These are phyloP conservation scores for Stenoptilia bipunctidactyla DNA, from an alignment of 2,888 invertebrate genomes.

Conservation along the genomic window DNA sequence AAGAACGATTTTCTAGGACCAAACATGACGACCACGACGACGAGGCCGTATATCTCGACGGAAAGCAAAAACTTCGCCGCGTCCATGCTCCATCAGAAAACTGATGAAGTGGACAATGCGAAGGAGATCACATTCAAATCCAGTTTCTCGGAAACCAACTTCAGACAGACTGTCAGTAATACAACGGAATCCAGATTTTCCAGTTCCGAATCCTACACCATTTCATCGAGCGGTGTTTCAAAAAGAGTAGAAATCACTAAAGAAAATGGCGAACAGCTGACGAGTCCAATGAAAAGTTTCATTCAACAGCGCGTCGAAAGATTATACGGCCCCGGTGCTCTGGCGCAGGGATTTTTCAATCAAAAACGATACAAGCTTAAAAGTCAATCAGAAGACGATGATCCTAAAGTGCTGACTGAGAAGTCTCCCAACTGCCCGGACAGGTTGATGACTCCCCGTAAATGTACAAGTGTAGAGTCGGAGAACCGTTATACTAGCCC, in stretches of 20 bases:
- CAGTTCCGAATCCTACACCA: slow-evolving; percentile 55
- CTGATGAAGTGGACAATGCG: slow-evolving; percentile 52
- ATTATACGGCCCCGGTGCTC: slow-evolving; percentile 87
- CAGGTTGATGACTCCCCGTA: slow-evolving; percentile 33
- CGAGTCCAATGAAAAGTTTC: slow-evolving; percentile 78
- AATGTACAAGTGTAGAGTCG: slow-evolving; percentile 30
- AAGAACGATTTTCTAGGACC: slow-evolving; percentile 63
- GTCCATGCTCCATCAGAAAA: slow-evolving; percentile 51
- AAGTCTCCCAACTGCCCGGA: slow-evolving; percentile 52
- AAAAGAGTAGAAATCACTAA: slow-evolving; percentile 61
- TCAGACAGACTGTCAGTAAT: slow-evolving; percentile 47
- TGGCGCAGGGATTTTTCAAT: slow-evolving; percentile 87
- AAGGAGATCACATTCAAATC: slow-evolving; percentile 58
- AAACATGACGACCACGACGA: slow-evolving; percentile 52
- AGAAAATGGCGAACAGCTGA: slow-evolving; percentile 54
- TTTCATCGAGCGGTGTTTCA: slow-evolving; percentile 57
- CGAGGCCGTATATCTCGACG: slow-evolving; percentile 45
- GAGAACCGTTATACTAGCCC: slow-evolving; percentile 36
- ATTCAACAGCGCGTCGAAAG: slow-evolving; percentile 91
- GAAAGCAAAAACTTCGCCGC: slow-evolving; percentile 56
- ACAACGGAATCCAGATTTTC: slow-evolving; percentile 39
- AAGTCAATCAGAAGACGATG: slow-evolving; percentile 48
- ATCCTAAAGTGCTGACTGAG: slow-evolving; percentile 46
- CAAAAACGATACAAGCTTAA: slow-evolving; percentile 68
- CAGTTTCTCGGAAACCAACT: slow-evolving; percentile 62